Evolutionary conservation across 1,140 invertebrate species (phyloP), one percentile per base, ranked within the genome.

Genomic region (Argopecten irradians): DNA sequence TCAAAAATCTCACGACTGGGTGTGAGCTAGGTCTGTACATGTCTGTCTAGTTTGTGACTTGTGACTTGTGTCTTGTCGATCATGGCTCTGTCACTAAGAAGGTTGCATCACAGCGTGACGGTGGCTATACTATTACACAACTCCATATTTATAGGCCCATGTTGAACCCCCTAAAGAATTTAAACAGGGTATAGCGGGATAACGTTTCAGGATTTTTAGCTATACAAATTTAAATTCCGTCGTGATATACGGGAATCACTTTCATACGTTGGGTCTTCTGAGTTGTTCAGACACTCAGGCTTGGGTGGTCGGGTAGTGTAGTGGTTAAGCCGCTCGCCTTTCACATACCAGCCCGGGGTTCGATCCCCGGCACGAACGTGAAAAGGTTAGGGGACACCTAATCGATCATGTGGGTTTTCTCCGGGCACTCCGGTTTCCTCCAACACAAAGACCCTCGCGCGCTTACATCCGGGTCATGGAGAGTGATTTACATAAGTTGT

Each of bases 11-110:
- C 55, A 71, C 55, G 55, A n/a, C 55, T 71, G 22, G 22, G 55
- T 71, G 22, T 71, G 55, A 71, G 55, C 55, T 71, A 16, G 16
- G 14, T n/a, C n/a, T n/a, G 8, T 71, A 71, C 28, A 71, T 28
- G 22, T 22, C n/a, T n/a, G 28, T 71, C 55, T 71, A n/a, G n/a
- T n/a, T 71, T 71, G 55, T 71, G 55, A 7, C 55, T 71, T n/a
- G 55, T 71, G 55, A 71, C 55, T 28, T 71, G 28, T 71, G 55
- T 71, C 55, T 28, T 71, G 55, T 71, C 55, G 55, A 71, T 71
- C 55, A 71, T 71, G n/a, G 55, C 55, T 71, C 55, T 71, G 55
- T 71, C 55, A 71, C 55, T 71, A 28, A n/a, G 55, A 71, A 71
- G 55, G 55, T 71, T 71, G 22, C 55, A 71, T 71, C 55, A 71